These are phyloP conservation scores for Caerostris extrusa DNA, from an alignment of 1,140 invertebrate genomes.

Conservation along the genomic window DNA sequence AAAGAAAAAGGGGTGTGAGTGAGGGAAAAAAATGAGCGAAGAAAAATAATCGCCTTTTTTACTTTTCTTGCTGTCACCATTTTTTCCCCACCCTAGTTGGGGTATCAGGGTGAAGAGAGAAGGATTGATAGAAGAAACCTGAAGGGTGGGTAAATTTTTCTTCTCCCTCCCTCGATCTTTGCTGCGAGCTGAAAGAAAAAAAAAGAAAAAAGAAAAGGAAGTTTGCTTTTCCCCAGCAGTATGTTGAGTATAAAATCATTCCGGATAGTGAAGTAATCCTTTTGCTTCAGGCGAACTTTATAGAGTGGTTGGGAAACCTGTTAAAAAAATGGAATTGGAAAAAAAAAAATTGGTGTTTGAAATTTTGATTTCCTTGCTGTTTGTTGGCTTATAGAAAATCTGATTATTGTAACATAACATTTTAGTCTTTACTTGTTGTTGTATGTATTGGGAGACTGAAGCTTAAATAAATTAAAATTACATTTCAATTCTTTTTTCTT, in stretches of 20 bases:
- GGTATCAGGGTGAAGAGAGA: neutral
- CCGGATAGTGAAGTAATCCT: neutral
- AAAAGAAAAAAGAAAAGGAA: neutral
- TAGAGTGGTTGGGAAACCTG: neutral
- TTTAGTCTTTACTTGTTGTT: too few relatives aligned
- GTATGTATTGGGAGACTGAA: too few relatives aligned
- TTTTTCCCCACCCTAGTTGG: neutral
- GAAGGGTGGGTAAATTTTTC: neutral
- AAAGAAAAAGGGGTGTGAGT: neutral
- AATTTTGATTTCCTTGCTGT: neutral
- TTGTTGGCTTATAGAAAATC: neutral
- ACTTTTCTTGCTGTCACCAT: too few relatives aligned
- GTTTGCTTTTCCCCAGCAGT: neutral
- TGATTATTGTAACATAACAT: neutral
- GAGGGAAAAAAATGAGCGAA: neutral
- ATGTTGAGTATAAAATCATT: neutral
- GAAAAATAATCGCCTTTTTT: too few relatives aligned
- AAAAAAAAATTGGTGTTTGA: neutral
- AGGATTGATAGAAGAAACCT: neutral
- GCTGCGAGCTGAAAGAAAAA: neutral
- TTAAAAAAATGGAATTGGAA: neutral
- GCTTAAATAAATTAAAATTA: too few relatives aligned
- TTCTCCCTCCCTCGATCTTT: neutral
- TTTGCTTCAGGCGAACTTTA: neutral
- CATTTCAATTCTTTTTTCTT: too few relatives aligned